Base-by-base conservation (phyloP, 2,113 vertebrate genomes). In the Acanthochromis polyacanthus region DNA sequence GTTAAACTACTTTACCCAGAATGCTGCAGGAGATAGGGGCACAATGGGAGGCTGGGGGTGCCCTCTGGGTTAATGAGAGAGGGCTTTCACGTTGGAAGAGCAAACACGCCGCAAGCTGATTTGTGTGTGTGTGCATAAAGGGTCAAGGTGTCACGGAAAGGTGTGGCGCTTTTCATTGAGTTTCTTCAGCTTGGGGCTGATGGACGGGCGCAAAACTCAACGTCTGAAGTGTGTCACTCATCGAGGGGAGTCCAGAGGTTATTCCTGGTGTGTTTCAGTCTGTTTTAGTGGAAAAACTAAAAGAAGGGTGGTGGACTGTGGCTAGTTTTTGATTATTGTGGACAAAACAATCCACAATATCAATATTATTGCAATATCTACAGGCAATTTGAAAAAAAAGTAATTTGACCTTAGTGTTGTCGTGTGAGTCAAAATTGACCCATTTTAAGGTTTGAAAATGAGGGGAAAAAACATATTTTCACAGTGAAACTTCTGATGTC, bases 1-100 rank as follows among this genome's bases (percentile, higher is more conserved):
- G 93, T 92, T 91, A 93, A 91, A 93, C 93, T 94, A 93, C 93
- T 93, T 92, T 93, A 94, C 91, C 93, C 91, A 93, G 88, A 93
- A 94, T 93, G 91, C 92, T 52, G 82, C 23, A 32, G 83, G 85
- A 93, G 91, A 93, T 92, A 92, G 84, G 85, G 87, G 80, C 82
- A 93, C 91, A 92, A 94, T 94, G 75, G 82, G 67, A 86, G 89
- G 74, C 80, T 71, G 52, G 71, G 78, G 89, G 77, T 85, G 89
- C 85, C 86, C 89, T 87, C 80, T 68, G 75, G 91, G 92, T 92
- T 94, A 94, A 94, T 93, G 92, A 91, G 85, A 84, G 86, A 86
- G 68, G 85, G 87, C 86, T 93, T 93, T 93, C 78, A 90, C 75
- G 3, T 83, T 30, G 65, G 82, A 58, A 82, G 85, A 88, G 88